These are phyloP conservation scores for Nothoprocta pentlandii DNA, from an alignment of 2,113 vertebrate species.

Conservation along the genomic window DNA sequence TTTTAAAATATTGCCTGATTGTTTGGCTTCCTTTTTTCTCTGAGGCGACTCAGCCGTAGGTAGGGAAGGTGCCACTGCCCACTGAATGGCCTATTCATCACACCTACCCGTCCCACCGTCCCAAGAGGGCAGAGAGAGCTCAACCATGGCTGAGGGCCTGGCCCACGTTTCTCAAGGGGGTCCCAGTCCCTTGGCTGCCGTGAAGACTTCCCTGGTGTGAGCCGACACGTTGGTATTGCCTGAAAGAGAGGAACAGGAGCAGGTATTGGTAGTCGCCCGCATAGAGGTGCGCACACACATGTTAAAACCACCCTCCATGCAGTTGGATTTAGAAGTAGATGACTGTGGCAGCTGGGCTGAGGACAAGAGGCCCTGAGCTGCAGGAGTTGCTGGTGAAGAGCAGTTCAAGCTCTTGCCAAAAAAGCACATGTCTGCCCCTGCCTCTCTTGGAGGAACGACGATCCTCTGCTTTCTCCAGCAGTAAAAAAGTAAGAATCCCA, in stretches of 20 bases:
- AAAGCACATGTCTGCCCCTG: background rate
- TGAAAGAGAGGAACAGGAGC: background rate
- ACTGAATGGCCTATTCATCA: constrained; percentile 13
- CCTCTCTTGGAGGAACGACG: background rate
- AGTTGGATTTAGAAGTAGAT: background rate
- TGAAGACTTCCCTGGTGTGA: background rate
- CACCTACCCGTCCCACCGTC: rapidly evolving
- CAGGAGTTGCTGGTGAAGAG: background rate
- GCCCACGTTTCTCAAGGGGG: background rate
- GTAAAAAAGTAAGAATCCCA: background rate
- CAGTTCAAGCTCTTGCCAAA: background rate
- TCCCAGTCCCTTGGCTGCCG: background rate
- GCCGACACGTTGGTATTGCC: rapidly evolving
- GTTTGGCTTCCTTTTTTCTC: background rate
- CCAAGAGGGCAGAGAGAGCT: background rate
- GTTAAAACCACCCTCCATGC: background rate
- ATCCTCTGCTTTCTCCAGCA: background rate
- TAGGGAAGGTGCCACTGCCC: background rate
- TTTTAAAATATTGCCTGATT: constrained; percentile 45
- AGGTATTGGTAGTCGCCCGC: background rate
- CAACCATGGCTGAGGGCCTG: background rate
- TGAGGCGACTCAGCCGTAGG: background rate
- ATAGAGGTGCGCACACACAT: rapidly evolving
- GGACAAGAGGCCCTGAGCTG: background rate
- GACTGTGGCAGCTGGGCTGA: rapidly evolving